These are phyloP conservation scores for Cotesia glomerata DNA, from an alignment of 1,140 invertebrate species.

Conservation along the genomic window DNA sequence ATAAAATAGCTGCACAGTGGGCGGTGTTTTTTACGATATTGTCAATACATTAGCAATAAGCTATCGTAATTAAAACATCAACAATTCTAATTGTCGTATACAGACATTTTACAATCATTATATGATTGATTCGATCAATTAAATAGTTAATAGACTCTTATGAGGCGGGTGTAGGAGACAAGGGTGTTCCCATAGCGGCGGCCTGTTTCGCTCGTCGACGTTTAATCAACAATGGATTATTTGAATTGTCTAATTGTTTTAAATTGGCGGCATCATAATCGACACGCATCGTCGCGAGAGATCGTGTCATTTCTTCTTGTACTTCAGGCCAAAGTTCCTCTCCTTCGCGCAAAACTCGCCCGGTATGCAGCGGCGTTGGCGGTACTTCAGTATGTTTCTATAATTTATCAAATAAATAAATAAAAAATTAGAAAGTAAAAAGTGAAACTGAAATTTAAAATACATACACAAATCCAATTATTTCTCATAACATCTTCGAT, in stretches of 20 bases:
- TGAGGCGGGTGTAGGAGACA: slow-evolving; percentile 42
- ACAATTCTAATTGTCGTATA: background rate
- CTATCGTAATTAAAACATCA: no score
- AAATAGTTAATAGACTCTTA: slow-evolving; percentile 32
- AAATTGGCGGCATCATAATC: slow-evolving; percentile 82
- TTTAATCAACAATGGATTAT: slow-evolving; percentile 90
- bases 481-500: slow-evolving; percentile 92
- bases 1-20: background rate
- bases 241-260: slow-evolving; percentile 85
- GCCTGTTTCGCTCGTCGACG: slow-evolving; percentile 62
- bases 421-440: background rate
- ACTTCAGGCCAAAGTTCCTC: slow-evolving; percentile 95
- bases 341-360: slow-evolving; percentile 85
- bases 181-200: slow-evolving; percentile 21
- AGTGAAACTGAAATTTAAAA: slow-evolving; percentile 8
- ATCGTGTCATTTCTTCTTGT: slow-evolving; percentile 97
- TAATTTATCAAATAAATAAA: slow-evolving; percentile 36
- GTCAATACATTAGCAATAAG: background rate
- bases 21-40: background rate
- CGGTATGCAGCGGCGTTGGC: slow-evolving; percentile 90
- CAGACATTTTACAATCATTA: background rate
- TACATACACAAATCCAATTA: slow-evolving; percentile 88
- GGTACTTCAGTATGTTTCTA: slow-evolving; percentile 88
- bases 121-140: background rate
- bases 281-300: slow-evolving; percentile 94